Evolutionary conservation across 2,797 vertebrate genomes (phyloP), one percentile per base, ranked within the genome.

Genomic region (Characodon lateralis): DNA sequence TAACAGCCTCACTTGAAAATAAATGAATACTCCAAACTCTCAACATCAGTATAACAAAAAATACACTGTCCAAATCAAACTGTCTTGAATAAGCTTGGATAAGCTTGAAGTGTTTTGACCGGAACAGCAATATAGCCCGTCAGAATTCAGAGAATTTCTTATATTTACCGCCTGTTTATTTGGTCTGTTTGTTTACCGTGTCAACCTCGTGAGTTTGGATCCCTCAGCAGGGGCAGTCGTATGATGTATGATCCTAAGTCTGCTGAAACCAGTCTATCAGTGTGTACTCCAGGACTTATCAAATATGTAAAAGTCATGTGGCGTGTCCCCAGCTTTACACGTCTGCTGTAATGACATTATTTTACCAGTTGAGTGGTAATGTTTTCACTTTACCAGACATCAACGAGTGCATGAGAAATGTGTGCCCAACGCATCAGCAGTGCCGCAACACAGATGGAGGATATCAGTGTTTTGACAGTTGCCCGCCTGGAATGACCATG

Each of bases 371-470:
- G 2, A 70, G 8, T 71, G 80, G 4, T 48, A 12, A 75, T 71
- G 48, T 26, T 65, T 70, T 1, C 31, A 22, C 72, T 68, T 88
- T 74, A 41, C 16, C 88, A 96, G 96, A 96, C 85, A 93, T 96
- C 83, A 95, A 96, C n/a, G 96, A 96, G 91, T 96, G 96, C 89
- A 87, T 83, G 77, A 95, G 92, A 73, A 95, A 92, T 1, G 90
- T 95, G 9, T 96, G 96, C 85, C 95, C 94, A 16, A 92, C 94
- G 79, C 89, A 95, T 87, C 95, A 96, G 92, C 94, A 95, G 89
- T 96, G 96, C 83, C 93, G 87, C 6, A 96, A 96, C 92, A 96
- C 95, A 14, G 95, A 96, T 5, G 96, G 96, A 77, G 95, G 96
- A 26, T 96, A 96, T 91, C 94, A 95, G 88, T 96, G 96, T 89